Conservation (phyloP, 2,888 invertebrate species). For the Xestia sexstrigata region DNA sequence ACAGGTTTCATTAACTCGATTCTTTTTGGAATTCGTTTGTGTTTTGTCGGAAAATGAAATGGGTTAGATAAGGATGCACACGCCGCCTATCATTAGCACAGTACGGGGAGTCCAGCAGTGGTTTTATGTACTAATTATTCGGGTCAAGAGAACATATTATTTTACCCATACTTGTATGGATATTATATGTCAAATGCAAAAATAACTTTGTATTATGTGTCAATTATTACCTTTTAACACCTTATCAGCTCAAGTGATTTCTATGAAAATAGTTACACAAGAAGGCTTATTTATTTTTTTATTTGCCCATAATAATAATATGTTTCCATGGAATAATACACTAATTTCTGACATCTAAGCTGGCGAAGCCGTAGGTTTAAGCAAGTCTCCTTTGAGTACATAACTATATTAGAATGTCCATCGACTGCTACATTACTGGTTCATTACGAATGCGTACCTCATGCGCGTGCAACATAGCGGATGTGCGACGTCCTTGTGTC, state of each 20-base stretch:
- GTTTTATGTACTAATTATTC: neutral
- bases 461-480: conserved; percentile 32
- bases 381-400: neutral
- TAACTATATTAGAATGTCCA: neutral
- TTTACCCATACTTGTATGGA: neutral
- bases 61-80: neutral
- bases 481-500: conserved; percentile 65
- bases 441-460: conserved; percentile 36
- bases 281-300: neutral
- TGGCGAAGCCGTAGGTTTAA: neutral
- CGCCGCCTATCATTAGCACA: neutral
- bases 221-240: neutral
- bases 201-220: neutral
- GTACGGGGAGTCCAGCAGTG: neutral
- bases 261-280: neutral
- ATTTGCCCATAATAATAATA: neutral
- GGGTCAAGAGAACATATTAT: neutral
- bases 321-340: neutral
- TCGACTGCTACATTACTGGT: conserved; percentile 4
- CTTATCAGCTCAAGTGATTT: neutral
- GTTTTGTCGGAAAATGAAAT: conserved; percentile 16
- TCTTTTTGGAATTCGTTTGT: neutral
- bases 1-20: conserved; percentile 1
- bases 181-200: neutral
- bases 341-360: neutral